A percentile compares a stretch with the other conserved stretches of the same genome.
phyloP scores from a whole-genome alignment of 92 coral and sea anemone species.

The Phymanthus crucifer region DNA sequence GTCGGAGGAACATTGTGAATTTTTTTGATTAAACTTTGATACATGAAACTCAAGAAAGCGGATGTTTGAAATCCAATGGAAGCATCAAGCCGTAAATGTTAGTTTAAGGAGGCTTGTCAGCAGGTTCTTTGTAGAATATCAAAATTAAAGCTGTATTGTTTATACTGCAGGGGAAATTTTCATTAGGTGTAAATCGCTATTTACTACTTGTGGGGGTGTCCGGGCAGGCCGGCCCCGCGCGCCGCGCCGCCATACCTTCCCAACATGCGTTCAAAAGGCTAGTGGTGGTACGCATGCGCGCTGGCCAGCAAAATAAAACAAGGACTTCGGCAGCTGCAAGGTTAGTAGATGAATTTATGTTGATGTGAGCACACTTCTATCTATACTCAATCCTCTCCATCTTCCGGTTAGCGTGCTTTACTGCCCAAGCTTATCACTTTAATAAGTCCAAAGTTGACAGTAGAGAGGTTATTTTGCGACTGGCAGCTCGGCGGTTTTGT shows the following conservation, averaged over 20 bases:
- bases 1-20: slow-evolving; percentile 44
- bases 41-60: slow-evolving; percentile 45
- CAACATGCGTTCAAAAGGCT: slow-evolving; percentile 9
- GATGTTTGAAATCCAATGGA: slow-evolving; percentile 73
- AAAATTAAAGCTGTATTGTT: slow-evolving; percentile 68
- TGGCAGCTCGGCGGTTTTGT: slow-evolving; percentile 42
- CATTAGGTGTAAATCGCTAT: slow-evolving; percentile 40
- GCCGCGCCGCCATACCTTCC: too few species aligned
- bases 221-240: slow-evolving; percentile 43
- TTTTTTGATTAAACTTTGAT: slow-evolving; percentile 69
- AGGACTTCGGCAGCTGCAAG: slow-evolving; percentile 51
- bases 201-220: slow-evolving; percentile 28
- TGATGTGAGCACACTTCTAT: slow-evolving; percentile 25
- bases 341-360: slow-evolving; percentile 47
- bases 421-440: slow-evolving; percentile 43
- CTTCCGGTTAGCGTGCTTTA: slow-evolving; percentile 60
- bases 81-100: slow-evolving; percentile 67
- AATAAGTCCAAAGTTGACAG: slow-evolving; percentile 48
- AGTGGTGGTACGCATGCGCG: slow-evolving; percentile 61
- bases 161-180: slow-evolving; percentile 49
- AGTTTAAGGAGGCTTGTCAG: slow-evolving; percentile 66
- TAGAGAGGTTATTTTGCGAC: slow-evolving; percentile 46
- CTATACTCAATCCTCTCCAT: slow-evolving; percentile 68
- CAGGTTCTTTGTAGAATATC: slow-evolving; percentile 78
- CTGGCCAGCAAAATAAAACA: slow-evolving; percentile 67